These are phyloP conservation scores for Podargus strigoides DNA, from an alignment of 2,797 vertebrate genomes.

Conservation along the genomic window DNA sequence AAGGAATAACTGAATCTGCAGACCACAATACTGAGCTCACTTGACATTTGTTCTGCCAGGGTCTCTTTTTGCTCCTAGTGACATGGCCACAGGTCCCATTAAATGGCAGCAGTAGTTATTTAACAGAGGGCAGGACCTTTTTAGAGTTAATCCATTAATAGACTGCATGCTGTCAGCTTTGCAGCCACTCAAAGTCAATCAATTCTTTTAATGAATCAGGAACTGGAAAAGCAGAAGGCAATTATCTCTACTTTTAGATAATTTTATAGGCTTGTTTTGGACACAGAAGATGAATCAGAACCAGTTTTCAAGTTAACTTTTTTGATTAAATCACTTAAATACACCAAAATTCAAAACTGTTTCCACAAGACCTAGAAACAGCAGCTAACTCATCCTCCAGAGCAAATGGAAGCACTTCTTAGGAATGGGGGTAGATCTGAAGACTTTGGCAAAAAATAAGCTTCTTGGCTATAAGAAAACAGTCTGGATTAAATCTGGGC, in stretches of 20 bases:
- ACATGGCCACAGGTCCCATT: not conserved
- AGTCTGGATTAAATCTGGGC: not conserved
- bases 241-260: slow-evolving; percentile 22
- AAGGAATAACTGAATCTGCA: not conserved
- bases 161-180: not conserved
- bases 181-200: slow-evolving; percentile 21
- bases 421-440: not conserved
- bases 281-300: not conserved
- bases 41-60: not conserved
- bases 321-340: not conserved
- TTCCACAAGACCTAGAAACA: not conserved
- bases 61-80: not conserved
- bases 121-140: slow-evolving; percentile 7
- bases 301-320: not conserved
- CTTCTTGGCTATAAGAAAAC: not conserved
- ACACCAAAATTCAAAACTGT: not conserved
- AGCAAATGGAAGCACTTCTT: not conserved
- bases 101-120: not conserved
- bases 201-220: slow-evolving; percentile 1
- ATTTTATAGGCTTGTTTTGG: not conserved
- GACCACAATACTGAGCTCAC: not conserved
- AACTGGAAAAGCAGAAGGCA: not conserved
- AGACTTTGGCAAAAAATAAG: not conserved
- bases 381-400: not conserved
- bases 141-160: not conserved